phyloP scores from a whole-genome alignment of 2,797 vertebrate genomes.

The Acanthis flammea region DNA sequence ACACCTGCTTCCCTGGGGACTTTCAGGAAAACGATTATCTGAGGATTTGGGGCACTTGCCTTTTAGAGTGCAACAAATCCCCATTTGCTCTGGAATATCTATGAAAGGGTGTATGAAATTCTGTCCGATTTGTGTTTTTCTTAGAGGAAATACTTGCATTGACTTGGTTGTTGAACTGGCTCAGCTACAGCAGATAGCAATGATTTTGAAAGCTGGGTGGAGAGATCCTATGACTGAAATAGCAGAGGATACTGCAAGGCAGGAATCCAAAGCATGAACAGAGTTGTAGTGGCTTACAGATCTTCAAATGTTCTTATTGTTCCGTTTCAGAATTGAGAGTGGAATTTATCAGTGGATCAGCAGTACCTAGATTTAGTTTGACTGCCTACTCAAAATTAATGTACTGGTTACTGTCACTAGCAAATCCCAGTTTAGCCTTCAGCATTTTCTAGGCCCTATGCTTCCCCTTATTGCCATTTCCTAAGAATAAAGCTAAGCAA shows the following conservation, averaged over 20 bases:
- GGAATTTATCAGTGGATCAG: background rate
- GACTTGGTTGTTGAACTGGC: background rate
- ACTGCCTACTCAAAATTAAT: background rate
- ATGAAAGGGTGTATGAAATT: background rate
- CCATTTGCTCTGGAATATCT: background rate
- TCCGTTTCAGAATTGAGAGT: background rate
- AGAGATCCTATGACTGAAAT: background rate
- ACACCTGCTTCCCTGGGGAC: background rate
- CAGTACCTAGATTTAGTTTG: background rate
- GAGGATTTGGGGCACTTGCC: background rate
- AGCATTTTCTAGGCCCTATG: background rate
- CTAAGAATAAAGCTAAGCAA: background rate
- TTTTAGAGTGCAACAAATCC: background rate
- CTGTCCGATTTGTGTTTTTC: background rate
- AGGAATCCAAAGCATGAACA: background rate
- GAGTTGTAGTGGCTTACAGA: background rate
- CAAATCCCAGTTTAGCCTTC: background rate
- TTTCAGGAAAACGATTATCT: background rate
- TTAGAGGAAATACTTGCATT: background rate
- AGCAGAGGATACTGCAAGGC: background rate
- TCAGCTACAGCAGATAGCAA: background rate
- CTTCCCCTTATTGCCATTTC: background rate
- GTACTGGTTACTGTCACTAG: background rate
- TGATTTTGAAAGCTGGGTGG: background rate
- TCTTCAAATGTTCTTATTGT: background rate